Base-by-base conservation (phyloP, 2,888 invertebrate genomes). In the Hofmannophila pseudospretella region DNA sequence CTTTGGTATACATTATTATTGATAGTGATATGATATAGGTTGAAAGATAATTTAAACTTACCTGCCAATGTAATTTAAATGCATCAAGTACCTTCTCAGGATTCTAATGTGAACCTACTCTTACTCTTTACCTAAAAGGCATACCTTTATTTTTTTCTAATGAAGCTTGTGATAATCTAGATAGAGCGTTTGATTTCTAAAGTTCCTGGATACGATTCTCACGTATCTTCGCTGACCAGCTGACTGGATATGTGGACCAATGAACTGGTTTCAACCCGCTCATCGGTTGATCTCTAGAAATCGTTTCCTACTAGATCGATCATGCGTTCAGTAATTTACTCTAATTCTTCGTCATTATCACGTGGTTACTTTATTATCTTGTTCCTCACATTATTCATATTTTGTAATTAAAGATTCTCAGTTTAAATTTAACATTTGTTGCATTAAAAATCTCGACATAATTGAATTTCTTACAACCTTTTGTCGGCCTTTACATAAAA, bases 301-400 rank as follows among this genome's bases (percentile, higher is more conserved):
- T 80, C 76, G 74, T 76, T 85, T 81, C 77, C 80, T 74, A 80
- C 72, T 77, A 78, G 75, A 67, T 71, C 74, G 71, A 85, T 85
- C 78, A 82, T 73, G 80, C 76, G 70, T 78, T 70, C 67, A 75
- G 70, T 79, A 63, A 78, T 70, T 57, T 51, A 44, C 49, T 50
- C 48, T 68, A 67, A 68, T 69, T 67, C 49, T 47, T 47, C 46
- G 48, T 45, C 44, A 50, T 48, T 52, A 55, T 44, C 22, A 11
- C 22, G n/a, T n/a, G 2, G 23, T 12, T 34, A 30, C 28, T 12
- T 34, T 10, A 20, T 22, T 39, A 12, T 28, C 8, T 11, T 22
- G 4, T 8, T 12, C 22, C 12, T 11, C 27, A 27, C 10, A 10
- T 27, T 20, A 20, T 5, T 20, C 20, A 1, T 20, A 4, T 20